These are phyloP conservation scores for Sipha maydis DNA, from an alignment of 2,888 invertebrate species.

Conservation along the genomic window DNA sequence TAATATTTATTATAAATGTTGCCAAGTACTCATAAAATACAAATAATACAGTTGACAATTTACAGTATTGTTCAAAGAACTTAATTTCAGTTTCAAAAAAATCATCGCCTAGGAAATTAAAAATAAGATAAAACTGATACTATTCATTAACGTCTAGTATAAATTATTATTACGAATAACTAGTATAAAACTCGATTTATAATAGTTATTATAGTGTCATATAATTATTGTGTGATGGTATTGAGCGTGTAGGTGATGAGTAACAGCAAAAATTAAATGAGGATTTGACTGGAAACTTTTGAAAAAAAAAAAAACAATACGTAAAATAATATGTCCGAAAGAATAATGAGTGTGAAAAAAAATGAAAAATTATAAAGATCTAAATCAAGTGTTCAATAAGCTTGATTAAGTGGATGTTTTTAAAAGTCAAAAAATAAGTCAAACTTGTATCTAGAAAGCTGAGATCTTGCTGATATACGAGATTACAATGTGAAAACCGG, in stretches of 20 bases:
- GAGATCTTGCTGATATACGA: neutral
- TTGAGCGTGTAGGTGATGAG: neutral
- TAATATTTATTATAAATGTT: too few relatives aligned
- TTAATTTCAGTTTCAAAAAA: neutral
- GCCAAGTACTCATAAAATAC: too few relatives aligned
- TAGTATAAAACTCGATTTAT: neutral
- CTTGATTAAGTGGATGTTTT: too few relatives aligned
- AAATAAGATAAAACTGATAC: neutral
- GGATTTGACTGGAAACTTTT: neutral
- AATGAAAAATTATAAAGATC: too few relatives aligned
- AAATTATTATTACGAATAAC: neutral
- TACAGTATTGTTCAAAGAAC: too few relatives aligned
- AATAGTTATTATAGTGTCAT: neutral
- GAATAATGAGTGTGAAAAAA: neutral
- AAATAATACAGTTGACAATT: too few relatives aligned
- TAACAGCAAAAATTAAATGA: too few relatives aligned
- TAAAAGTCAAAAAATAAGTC: too few relatives aligned
- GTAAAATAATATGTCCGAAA: neutral
- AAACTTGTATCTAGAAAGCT: too few relatives aligned
- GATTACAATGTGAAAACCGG: neutral
- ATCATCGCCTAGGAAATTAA: neutral
- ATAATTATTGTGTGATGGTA: neutral
- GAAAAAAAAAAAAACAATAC: neutral
- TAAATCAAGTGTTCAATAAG: too few relatives aligned
- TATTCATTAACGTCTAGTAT: neutral